Evolutionary conservation across 2,113 vertebrate genomes (phyloP).

Genomic region (Panthera leo): DNA sequence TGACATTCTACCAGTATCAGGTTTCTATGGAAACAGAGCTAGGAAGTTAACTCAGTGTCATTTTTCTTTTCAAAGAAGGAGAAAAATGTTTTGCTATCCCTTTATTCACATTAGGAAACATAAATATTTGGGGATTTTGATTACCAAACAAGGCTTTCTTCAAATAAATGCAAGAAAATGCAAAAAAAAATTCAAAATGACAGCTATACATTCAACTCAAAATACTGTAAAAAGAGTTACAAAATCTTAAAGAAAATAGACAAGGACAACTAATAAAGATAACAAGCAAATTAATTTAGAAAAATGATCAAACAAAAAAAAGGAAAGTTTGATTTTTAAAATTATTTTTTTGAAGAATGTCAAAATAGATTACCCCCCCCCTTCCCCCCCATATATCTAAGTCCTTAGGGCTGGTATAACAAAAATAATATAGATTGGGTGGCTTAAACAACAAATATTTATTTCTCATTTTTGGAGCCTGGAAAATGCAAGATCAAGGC

Average conservation of each 20-base stretch:
- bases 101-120: constrained; percentile 11
- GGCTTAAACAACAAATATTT: neutral
- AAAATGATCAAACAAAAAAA: neutral
- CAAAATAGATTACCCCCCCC: neutral
- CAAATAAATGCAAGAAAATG: neutral
- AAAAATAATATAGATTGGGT: neutral
- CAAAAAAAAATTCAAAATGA: neutral
- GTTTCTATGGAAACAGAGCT: constrained; percentile 52
- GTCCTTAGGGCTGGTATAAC: neutral
- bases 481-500: neutral
- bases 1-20: neutral
- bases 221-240: neutral
- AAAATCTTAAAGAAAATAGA: neutral
- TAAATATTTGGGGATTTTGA: neutral
- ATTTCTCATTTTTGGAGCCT: neutral
- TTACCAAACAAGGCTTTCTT: neutral
- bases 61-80: constrained; percentile 34
- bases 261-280: neutral
- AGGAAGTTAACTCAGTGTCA: constrained; percentile 16
- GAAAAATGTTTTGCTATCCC: constrained; percentile 10
- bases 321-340: neutral
- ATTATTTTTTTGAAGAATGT: neutral
- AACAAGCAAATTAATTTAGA: neutral
- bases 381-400: neutral
- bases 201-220: neutral